Percentiles rank a stretch among this genome's conserved stretches.
These are phyloP conservation scores for Sinopyrophorus schimmeli DNA, from an alignment of 2,888 invertebrate species.

Conservation along the genomic window DNA sequence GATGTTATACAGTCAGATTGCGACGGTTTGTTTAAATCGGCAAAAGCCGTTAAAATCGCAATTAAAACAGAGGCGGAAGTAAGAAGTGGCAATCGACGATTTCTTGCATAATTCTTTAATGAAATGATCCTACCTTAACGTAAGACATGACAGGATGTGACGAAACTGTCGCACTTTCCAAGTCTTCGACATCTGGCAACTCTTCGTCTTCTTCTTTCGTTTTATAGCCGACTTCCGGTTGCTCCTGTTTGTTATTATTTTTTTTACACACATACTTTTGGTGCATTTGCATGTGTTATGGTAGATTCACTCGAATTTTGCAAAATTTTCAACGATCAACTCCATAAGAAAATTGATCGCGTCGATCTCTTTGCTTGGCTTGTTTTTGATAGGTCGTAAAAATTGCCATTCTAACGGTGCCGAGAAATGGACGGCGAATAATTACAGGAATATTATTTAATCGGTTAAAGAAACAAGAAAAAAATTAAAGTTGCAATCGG, in stretches of 20 bases:
- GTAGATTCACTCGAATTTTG: too few relatives aligned
- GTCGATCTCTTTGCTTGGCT: too few relatives aligned
- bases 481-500: slow-evolving; percentile 13
- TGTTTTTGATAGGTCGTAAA: slow-evolving; percentile 24
- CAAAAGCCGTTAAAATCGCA: too few relatives aligned
- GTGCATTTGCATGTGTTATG: too few relatives aligned
- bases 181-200: slow-evolving; percentile 38
- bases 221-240: slow-evolving; percentile 30
- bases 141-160: slow-evolving; percentile 42
- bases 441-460: slow-evolving; percentile 28
- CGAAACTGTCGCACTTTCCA: slow-evolving; percentile 41
- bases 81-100: slow-evolving; percentile 5
- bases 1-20: too few relatives aligned
- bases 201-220: slow-evolving; percentile 24
- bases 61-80: slow-evolving; percentile 5
- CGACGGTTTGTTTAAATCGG: too few relatives aligned
- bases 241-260: too few relatives aligned
- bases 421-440: slow-evolving; percentile 17
- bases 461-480: slow-evolving; percentile 14
- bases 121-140: slow-evolving; percentile 22
- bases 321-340: too few relatives aligned
- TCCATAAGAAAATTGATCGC: too few relatives aligned
- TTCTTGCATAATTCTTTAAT: slow-evolving; percentile 7
- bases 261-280: too few relatives aligned
- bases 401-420: slow-evolving; percentile 24